These are phyloP conservation scores for Nyleta sp. DNA, from an alignment of 2,888 invertebrate genomes.

Conservation along the genomic window DNA sequence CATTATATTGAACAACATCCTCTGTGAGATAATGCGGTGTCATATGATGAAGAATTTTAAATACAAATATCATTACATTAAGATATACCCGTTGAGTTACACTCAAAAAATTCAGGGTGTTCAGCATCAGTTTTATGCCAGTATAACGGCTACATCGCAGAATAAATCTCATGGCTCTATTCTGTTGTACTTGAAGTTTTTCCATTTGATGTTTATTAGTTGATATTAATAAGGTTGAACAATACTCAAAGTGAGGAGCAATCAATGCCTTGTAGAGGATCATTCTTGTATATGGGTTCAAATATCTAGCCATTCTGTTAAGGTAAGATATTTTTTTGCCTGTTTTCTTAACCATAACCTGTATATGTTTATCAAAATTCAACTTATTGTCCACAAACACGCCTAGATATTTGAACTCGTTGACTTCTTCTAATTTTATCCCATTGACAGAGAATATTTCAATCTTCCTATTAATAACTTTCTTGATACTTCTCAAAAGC, in stretches of 20 bases:
- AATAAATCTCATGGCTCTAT: conserved; percentile 4
- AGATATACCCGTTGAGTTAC: neutral
- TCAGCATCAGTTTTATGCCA: neutral
- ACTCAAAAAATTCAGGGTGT: conserved; percentile 5
- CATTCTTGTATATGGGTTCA: neutral
- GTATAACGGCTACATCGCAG: neutral
- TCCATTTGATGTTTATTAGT: neutral
- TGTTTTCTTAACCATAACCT: neutral
- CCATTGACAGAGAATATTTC: neutral
- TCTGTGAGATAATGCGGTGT: neutral
- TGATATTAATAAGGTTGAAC: neutral
- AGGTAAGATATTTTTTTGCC: conserved; percentile 9
- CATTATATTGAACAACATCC: too few relatives aligned
- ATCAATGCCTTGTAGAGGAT: conserved; percentile 2
- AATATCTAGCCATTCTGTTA: neutral
- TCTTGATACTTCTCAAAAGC: neutral
- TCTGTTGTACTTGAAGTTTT: neutral
- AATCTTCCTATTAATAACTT: neutral
- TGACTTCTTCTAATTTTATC: neutral
- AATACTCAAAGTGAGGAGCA: conserved; percentile 11
- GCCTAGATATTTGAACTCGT: conserved; percentile 4
- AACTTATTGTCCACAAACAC: conserved; percentile 9
- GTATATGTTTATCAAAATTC: conserved; percentile 8
- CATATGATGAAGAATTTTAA: conserved; percentile 1
- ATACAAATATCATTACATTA: conserved; percentile 14